phyloP scores from a whole-genome alignment of 2,888 invertebrate species.

The Platycheirus rosarum region DNA sequence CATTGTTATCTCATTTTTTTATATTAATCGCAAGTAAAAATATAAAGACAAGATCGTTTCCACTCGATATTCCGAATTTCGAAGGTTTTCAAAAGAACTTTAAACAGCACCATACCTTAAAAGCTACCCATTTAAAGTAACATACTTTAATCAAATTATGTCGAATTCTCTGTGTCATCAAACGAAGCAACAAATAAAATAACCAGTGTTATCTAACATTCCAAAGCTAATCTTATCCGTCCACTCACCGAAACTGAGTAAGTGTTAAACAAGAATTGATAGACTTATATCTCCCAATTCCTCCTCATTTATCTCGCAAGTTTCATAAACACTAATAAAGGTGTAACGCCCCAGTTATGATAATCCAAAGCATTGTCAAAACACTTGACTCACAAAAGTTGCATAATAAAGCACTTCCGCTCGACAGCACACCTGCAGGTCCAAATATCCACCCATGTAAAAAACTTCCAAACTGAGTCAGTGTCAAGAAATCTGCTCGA shows the following conservation, averaged over 20 bases:
- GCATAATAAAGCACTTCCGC: constrained; percentile 1
- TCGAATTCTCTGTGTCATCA: no score
- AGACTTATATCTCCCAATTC: background rate
- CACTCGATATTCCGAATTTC: no score
- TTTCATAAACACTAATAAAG: background rate
- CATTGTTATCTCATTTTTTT: no score
- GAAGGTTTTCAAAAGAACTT: no score
- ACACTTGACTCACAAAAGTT: constrained; percentile 16
- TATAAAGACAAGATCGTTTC: no score
- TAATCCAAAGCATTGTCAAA: background rate
- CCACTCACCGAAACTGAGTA: no score
- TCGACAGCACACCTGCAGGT: background rate
- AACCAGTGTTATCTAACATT: no score
- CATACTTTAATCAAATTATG: no score
- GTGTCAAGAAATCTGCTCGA: background rate
- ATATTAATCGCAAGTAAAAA: no score
- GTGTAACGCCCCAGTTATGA: background rate
- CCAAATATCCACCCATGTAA: background rate
- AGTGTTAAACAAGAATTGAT: background rate
- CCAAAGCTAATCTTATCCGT: background rate
- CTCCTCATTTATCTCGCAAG: background rate
- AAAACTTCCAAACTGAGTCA: background rate
- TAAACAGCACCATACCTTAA: no score
- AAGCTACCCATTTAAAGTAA: no score
- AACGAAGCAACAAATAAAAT: no score